Evolutionary conservation across 1,140 invertebrate species (phyloP), one percentile per base, ranked within the genome.

Genomic region (Anastrepha ludens): DNA sequence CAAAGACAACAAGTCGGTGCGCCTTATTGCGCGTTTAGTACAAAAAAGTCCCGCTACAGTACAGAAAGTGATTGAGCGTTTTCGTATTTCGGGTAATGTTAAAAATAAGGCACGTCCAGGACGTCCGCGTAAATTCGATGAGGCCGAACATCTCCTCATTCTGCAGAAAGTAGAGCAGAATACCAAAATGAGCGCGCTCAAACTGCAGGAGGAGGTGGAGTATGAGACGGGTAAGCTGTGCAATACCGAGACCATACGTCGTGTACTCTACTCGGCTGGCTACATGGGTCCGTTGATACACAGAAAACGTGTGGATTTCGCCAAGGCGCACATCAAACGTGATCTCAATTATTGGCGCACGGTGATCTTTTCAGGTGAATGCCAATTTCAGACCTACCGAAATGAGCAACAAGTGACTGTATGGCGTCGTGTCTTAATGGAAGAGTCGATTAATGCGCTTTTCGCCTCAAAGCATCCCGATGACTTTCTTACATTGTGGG

Each of bases 171-270:
- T 81, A 41, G 13, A 58, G 3, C 47, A 55, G 17, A 74, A 74
- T 74, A 17, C 41, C 70, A 74, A 74, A 74, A 74, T 74, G 70
- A 74, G 70, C 17, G 70, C 81, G 11, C 20, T 47, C 81, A 59
- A 85, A 85, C 50, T 85, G 20, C 81, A 85, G 50, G 39, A 29
- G 11, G 58, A 86, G 85, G 50, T 64, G 55, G 85, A 60, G 17
- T 20, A 39, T 41, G 85, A 86, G 17, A 86, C 60, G 15, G 85
- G 85, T 15, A 86, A 86, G 29, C 3, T 62, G 29, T 86, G 85
- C 60, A 86, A 86, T 39, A 60, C 85, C 0, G 58, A 86, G 50
- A 86, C 85, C 15, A 86, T 86, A 62, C 85, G 85, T 64, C 85
- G 85, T 62, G 60, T 86, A 15, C 85, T 86, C 58, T 86, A 86